These are phyloP conservation scores for Hippocampus kuda DNA, from an alignment of 2,797 vertebrate genomes.

Conservation along the genomic window DNA sequence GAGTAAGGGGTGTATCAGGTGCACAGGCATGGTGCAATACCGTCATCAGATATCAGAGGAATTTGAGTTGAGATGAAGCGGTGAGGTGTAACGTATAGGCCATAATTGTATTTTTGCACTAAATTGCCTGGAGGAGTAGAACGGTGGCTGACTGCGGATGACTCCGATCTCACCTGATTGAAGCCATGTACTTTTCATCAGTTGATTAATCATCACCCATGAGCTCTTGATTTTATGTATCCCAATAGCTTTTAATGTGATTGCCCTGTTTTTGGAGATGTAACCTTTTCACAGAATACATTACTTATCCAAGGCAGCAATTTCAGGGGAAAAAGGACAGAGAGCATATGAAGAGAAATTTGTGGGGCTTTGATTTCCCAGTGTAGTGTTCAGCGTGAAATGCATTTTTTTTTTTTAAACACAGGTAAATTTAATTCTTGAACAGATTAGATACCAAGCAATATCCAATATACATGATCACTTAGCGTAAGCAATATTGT, in stretches of 20 bases:
- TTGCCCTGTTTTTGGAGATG: conserved; percentile 59
- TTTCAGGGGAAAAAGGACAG: conserved; percentile 28
- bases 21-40: conserved; percentile 30
- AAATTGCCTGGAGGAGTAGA: conserved; percentile 67
- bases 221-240: conserved; percentile 69
- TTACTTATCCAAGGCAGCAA: conserved; percentile 59
- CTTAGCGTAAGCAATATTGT: neutral
- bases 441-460: neutral
- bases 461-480: neutral
- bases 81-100: conserved; percentile 61
- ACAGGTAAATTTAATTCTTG: neutral
- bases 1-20: conserved; percentile 18
- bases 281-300: conserved; percentile 63
- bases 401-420: neutral
- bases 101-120: conserved; percentile 70
- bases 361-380: neutral
- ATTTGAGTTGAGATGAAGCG: conserved; percentile 55
- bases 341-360: neutral
- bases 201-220: conserved; percentile 71
- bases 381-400: neutral
- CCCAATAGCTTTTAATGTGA: conserved; percentile 68
- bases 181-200: conserved; percentile 60
- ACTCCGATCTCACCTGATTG: conserved; percentile 70
- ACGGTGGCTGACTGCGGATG: conserved; percentile 61
- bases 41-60: no score